Conservation (phyloP, 1,140 invertebrate species). For the Dysdera silvatica region DNA sequence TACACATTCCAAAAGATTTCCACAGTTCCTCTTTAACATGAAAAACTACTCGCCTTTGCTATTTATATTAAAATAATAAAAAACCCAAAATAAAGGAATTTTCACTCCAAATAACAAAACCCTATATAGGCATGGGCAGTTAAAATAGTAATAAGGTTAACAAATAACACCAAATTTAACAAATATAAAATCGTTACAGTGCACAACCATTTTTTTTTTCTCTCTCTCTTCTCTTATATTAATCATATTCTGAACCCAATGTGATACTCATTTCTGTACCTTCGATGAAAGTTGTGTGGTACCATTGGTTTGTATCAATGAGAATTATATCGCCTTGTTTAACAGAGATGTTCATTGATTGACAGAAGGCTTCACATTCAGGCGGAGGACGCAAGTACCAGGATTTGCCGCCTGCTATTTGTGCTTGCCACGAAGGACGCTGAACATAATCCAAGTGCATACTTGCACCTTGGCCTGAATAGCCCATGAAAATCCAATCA, state of each 20-base stretch:
- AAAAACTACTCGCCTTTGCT: too few relatives aligned
- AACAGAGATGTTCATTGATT: constrained; percentile 61
- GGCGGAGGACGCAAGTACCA: constrained; percentile 80
- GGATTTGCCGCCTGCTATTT: constrained; percentile 70
- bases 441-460: constrained; percentile 88
- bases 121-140: too few relatives aligned
- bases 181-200: too few relatives aligned
- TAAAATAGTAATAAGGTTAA: too few relatives aligned
- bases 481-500: constrained; percentile 96
- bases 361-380: constrained; percentile 73
- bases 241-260: constrained; percentile 91
- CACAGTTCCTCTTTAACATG: too few relatives aligned
- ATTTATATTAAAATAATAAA: too few relatives aligned
- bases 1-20: too few relatives aligned
- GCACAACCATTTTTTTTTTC: too few relatives aligned
- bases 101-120: too few relatives aligned
- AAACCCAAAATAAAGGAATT: too few relatives aligned
- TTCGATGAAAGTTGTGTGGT: constrained; percentile 77
- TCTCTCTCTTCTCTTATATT: background rate
- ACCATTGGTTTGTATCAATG: constrained; percentile 89
- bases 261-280: constrained; percentile 83
- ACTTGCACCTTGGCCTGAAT: constrained; percentile 79
- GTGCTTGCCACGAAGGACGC: constrained; percentile 89
- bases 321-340: constrained; percentile 84
- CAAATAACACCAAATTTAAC: too few relatives aligned